A percentile compares a stretch with the other conserved stretches of the same genome.
Evolutionary conservation across 2,113 vertebrate genomes (phyloP).

Genomic region (Gila orcuttii): DNA sequence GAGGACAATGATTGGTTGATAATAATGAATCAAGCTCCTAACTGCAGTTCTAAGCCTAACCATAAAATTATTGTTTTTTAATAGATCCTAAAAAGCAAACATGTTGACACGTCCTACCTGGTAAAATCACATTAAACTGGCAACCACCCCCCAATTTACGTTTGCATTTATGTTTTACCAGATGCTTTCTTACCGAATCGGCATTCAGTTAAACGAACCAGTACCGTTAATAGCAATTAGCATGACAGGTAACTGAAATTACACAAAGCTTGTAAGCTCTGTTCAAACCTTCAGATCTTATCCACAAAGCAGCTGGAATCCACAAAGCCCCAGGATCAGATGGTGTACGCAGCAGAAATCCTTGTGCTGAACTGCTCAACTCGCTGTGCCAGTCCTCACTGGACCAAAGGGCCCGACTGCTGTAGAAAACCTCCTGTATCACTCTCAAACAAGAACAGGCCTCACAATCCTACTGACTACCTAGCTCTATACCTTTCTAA

Average conservation of each 20-base stretch:
- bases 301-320: constrained; percentile 10
- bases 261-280: constrained; percentile 1
- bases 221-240: neutral
- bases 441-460: neutral
- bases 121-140: constrained; percentile 12
- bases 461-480: neutral
- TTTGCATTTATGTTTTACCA: constrained; percentile 1
- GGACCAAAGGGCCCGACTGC: neutral
- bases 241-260: neutral
- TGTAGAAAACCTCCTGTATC: neutral
- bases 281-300: constrained; percentile 12
- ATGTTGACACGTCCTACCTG: neutral
- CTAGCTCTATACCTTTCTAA: neutral
- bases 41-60: neutral
- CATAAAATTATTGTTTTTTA: neutral
- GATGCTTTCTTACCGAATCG: neutral
- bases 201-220: neutral
- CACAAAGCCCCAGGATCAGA: constrained; percentile 19
- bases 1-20: neutral
- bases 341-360: constrained; percentile 2
- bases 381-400: neutral
- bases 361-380: constrained; percentile 14
- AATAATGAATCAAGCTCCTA: neutral
- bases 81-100: neutral
- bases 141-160: neutral